Evolutionary conservation across 2,888 invertebrate genomes (phyloP).

Genomic region (Thecocarcelia acutangulata): DNA sequence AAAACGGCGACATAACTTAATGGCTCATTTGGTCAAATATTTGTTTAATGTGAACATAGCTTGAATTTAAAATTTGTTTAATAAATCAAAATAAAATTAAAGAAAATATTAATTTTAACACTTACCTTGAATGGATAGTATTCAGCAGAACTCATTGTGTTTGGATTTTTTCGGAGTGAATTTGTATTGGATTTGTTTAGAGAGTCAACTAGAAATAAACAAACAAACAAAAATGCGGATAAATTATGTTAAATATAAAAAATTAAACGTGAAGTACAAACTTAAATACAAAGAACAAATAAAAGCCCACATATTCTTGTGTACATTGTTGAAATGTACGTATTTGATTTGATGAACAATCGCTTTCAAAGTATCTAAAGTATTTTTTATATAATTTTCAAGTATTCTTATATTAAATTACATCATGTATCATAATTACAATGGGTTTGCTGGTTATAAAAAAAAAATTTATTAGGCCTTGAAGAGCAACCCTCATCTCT

Average conservation of each 20-base stretch:
- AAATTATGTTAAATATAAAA: conserved; percentile 19
- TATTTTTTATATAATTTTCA: not conserved
- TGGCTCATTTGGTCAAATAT: no score
- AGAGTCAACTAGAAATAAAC: conserved; percentile 59
- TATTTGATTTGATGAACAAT: not conserved
- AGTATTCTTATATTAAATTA: conserved; percentile 30
- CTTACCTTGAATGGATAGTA: conserved; percentile 93
- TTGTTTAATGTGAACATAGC: no score
- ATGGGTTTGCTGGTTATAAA: not conserved
- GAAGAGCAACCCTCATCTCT: conserved; percentile 5
- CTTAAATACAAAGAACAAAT: not conserved
- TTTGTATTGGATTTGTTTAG: conserved; percentile 55
- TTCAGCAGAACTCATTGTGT: conserved; percentile 89
- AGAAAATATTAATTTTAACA: conserved; percentile 74
- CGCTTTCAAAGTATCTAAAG: not conserved
- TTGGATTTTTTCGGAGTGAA: conserved; percentile 41
- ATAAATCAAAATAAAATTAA: no score
- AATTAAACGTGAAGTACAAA: not conserved
- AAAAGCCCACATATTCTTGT: no score
- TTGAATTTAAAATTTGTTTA: no score
- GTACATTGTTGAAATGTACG: not conserved
- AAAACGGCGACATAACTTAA: no score
- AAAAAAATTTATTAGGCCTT: conserved; percentile 2
- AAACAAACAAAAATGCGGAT: conserved; percentile 3
- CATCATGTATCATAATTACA: conserved; percentile 38